A percentile compares a stretch with the other conserved stretches of the same genome.
phyloP scores from a whole-genome alignment of 2,888 invertebrate species.

The Bimastos eiseni region DNA sequence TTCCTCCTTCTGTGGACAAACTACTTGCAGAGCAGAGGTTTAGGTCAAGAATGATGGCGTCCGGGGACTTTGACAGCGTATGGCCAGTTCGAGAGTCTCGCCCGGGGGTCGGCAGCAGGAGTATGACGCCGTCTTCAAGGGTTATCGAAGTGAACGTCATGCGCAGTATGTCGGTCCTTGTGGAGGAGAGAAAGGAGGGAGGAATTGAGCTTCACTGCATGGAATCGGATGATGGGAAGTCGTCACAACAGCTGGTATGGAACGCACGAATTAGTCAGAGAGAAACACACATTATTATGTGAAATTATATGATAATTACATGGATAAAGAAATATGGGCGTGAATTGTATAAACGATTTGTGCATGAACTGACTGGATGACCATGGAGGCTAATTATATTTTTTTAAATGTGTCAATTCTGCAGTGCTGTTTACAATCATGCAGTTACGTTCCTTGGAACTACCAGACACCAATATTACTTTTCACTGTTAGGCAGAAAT shows the following conservation, averaged over 20 bases:
- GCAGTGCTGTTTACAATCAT: too few relatives aligned
- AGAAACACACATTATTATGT: neutral
- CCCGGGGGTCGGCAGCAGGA: neutral
- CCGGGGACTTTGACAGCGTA: neutral
- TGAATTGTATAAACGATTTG: too few relatives aligned
- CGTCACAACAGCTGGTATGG: neutral
- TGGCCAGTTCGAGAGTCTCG: neutral
- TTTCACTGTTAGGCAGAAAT: too few relatives aligned
- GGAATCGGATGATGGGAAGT: neutral
- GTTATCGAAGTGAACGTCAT: neutral
- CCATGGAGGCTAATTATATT: too few relatives aligned
- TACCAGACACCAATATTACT: too few relatives aligned
- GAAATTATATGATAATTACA: too few relatives aligned
- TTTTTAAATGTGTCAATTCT: too few relatives aligned
- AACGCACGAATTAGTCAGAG: neutral
- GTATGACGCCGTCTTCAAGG: neutral
- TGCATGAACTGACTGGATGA: too few relatives aligned
- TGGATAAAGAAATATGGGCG: too few relatives aligned
- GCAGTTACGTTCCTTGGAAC: too few relatives aligned
- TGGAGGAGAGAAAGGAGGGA: neutral
- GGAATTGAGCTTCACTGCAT: neutral
- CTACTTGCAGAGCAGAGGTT: neutral
- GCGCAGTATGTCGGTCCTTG: neutral
- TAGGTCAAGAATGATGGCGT: neutral
- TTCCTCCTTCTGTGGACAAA: neutral